phyloP scores from a whole-genome alignment of 2,797 vertebrate species.

The Chaetophractus vellerosus region DNA sequence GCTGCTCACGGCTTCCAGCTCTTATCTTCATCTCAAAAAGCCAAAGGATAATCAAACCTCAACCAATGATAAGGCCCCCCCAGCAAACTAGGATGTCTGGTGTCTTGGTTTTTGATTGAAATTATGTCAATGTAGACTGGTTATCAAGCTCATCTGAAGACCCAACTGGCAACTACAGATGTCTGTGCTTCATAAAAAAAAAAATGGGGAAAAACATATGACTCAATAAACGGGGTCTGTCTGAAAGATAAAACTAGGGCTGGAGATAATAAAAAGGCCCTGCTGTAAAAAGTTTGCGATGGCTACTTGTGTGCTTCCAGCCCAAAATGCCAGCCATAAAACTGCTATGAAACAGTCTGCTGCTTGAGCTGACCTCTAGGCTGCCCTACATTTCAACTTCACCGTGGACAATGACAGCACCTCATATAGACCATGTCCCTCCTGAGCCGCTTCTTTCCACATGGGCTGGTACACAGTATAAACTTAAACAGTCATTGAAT shows the following conservation, averaged over 20 bases:
- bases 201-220: slow-evolving; percentile 50
- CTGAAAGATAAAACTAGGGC: slow-evolving; percentile 71
- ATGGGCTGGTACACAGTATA: background rate
- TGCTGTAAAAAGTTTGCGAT: background rate
- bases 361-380: background rate
- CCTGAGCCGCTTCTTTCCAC: background rate
- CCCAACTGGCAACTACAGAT: slow-evolving; percentile 61
- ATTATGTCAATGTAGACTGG: slow-evolving; percentile 61
- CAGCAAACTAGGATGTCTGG: slow-evolving; percentile 60
- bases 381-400: background rate
- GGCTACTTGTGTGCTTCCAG: background rate
- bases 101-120: slow-evolving; percentile 72
- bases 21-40: slow-evolving; percentile 65
- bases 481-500: background rate
- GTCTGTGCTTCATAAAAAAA: slow-evolving; percentile 72
- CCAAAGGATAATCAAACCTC: slow-evolving; percentile 52
- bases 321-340: background rate
- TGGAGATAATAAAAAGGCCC: slow-evolving; percentile 63
- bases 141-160: slow-evolving; percentile 62
- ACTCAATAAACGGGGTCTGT: slow-evolving; percentile 74
- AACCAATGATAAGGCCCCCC: slow-evolving; percentile 39
- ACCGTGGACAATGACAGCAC: background rate
- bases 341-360: background rate
- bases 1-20: background rate
- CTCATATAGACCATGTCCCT: rapidly evolving